These are phyloP conservation scores for Enteromius unitaeniatus DNA, from an alignment of 2,797 vertebrate species.

Conservation along the genomic window DNA sequence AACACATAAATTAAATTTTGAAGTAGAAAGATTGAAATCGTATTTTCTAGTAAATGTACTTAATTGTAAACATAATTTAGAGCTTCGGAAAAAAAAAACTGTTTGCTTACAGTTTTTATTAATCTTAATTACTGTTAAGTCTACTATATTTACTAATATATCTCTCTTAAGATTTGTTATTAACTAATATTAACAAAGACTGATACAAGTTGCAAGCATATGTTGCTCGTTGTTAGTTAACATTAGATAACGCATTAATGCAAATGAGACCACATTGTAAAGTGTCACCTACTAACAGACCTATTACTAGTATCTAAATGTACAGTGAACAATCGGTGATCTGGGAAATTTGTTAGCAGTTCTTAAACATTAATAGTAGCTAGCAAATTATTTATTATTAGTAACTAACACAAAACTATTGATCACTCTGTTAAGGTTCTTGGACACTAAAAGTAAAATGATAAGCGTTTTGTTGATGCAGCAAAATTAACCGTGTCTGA, in stretches of 20 bases:
- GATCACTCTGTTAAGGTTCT: neutral
- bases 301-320: neutral
- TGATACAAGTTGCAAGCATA: neutral
- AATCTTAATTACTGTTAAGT: neutral
- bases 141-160: neutral
- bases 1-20: neutral
- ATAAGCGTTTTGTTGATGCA: neutral
- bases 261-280: neutral
- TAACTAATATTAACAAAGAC: neutral
- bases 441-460: neutral
- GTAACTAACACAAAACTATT: neutral
- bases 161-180: neutral
- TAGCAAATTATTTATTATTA: neutral
- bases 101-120: neutral
- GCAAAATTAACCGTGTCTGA: neutral
- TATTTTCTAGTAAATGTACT: neutral
- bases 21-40: neutral
- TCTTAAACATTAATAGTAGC: neutral
- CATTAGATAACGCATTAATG: neutral
- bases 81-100: neutral
- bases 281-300: neutral
- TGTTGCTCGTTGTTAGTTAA: neutral
- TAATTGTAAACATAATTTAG: neutral
- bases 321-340: neutral
- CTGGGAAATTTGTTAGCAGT: neutral